Base-by-base conservation (phyloP, 2,888 invertebrate species). In the Palloptera scutellata region DNA sequence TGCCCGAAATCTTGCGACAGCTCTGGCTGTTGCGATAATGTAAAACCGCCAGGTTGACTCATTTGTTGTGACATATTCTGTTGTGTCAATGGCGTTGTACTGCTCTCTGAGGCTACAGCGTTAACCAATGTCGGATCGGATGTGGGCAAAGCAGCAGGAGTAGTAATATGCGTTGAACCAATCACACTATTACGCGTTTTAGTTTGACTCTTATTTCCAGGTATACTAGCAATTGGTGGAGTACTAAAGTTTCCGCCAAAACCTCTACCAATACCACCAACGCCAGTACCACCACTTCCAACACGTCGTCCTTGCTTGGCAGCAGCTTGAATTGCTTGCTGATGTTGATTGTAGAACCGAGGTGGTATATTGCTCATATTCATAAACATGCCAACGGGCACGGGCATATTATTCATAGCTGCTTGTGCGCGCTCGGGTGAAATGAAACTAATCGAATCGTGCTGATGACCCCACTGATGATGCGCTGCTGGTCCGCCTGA, bases 311-410 rank as follows among this genome's bases (percentile, higher is more conserved):
- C 83, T 75, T 86, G 84, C 63, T 84, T 84, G 11, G 83, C 83
- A 1, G 78, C 77, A 0, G 85, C 85, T 73, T 83, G 81, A 65
- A 91, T 81, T 0, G 91, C 90, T 78, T 90, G 90, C 76, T 89
- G 91, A 78, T 91, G 91, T 75, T 92, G 91, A 78, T 92, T 92
- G 80, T 91, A 91, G 83, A 91, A 92, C 8, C 92, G 85, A 0
- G 92, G 91, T 42, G 91, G 91, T 66, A 92, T 89, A 76, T 91
- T 91, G 13, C 91, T 89, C 92, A 93, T 95, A 84, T 93, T 95
- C 90, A 96, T 92, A 76, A 95, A 92, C 94, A 97, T 96, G 53
- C 96, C 96, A 58, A 96, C 92, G 0, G 97, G 94, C 4, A 98
- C 96, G 0, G 97, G 96, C 73, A 97, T 88, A 75, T 93, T 93